phyloP scores from a whole-genome alignment of 2,113 vertebrate species.

The Ceyx melanurus region DNA sequence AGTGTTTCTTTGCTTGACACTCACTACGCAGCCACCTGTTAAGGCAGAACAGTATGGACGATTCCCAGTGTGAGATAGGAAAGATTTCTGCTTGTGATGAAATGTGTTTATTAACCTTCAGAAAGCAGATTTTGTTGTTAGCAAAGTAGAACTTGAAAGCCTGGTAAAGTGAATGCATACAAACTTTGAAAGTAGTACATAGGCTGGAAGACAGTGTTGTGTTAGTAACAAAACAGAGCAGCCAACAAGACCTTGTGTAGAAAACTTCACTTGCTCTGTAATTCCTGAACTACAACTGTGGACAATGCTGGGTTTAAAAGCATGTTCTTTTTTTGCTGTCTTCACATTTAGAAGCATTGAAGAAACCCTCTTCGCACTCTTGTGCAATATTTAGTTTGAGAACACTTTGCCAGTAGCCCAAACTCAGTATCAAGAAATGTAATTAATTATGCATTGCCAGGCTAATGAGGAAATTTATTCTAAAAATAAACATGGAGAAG shows the following conservation, averaged over 20 bases:
- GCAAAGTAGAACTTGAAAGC: neutral
- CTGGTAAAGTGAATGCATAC: neutral
- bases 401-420: neutral
- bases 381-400: neutral
- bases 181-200: neutral
- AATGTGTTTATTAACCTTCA: neutral
- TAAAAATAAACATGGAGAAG: neutral
- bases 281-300: neutral
- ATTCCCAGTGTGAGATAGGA: neutral
- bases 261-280: neutral
- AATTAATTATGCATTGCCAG: neutral
- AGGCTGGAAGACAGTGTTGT: neutral
- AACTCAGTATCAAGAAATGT: neutral
- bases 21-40: constrained; percentile 46
- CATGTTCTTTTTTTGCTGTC: neutral
- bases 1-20: constrained; percentile 15
- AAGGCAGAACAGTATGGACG: neutral
- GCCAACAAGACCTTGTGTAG: neutral
- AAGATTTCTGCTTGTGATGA: neutral
- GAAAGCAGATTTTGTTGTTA: neutral
- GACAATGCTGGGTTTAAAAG: neutral
- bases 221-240: neutral
- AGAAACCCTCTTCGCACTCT: neutral
- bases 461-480: neutral
- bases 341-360: neutral